These are phyloP conservation scores for Phylloscopus trochilus DNA, from an alignment of 2,113 vertebrate genomes.

Conservation along the genomic window DNA sequence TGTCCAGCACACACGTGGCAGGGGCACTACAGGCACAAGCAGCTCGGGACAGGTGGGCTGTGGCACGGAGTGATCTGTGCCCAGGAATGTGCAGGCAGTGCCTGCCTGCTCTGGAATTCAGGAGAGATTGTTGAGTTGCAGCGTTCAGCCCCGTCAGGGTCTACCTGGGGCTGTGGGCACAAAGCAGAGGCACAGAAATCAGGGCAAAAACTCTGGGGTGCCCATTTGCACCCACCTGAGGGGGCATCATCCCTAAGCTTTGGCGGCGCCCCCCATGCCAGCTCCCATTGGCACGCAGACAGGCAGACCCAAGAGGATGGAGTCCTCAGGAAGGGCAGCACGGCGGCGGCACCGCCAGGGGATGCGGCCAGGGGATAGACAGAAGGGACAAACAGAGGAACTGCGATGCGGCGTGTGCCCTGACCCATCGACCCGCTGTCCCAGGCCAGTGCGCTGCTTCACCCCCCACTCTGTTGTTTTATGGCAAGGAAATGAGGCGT, in stretches of 20 bases:
- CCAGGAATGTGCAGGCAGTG: not conserved
- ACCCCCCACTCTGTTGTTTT: conserved; percentile 51
- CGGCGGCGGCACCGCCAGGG: rapidly evolving
- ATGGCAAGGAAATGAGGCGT: conserved; percentile 52
- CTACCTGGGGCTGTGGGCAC: too few species aligned
- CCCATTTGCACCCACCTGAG: not conserved
- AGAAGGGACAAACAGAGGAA: not conserved
- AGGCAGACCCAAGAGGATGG: rapidly evolving
- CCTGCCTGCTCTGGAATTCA: not conserved
- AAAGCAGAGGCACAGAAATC: not conserved
- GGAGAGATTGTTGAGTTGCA: not conserved
- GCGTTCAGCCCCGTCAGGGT: not conserved
- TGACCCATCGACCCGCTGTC: conserved; percentile 17
- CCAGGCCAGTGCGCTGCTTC: not conserved
- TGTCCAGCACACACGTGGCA: rapidly evolving
- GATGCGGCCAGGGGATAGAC: not conserved
- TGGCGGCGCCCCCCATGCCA: not conserved
- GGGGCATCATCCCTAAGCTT: not conserved
- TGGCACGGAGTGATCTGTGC: not conserved
- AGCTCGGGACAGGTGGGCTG: rapidly evolving
- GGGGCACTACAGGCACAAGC: rapidly evolving
- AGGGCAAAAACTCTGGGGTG: not conserved
- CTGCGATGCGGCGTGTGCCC: not conserved
- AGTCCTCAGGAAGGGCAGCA: not conserved
- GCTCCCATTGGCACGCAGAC: not conserved